Base-by-base conservation (phyloP, 2,797 vertebrate genomes). In the Neomorphus geoffroyi region DNA sequence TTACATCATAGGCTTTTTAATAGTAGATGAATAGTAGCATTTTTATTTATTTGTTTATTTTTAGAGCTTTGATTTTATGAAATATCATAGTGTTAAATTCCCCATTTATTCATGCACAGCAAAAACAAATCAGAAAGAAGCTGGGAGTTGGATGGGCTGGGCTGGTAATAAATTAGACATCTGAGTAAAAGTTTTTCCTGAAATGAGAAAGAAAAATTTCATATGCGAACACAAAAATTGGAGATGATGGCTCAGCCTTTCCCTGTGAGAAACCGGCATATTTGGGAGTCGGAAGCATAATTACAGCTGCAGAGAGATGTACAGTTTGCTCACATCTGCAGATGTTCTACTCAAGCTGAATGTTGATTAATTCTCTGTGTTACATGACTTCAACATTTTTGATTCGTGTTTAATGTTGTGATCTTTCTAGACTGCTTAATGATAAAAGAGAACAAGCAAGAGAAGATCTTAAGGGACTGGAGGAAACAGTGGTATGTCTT, bases 401-500 rank as follows among this genome's bases (percentile, higher is more conserved):
- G 11, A 85, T 77, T 70, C 51, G 16, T 86, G 37, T 41, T 84
- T 78, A 28, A 70, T 69, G 28, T 57, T 80, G 30, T 86, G 65
- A 60, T 88, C 60, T 93, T 96, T 94, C 86, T 83, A 99, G 99
- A 88, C 96, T 98, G 81, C 97, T 99, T 85, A 99, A 99, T 93
- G 99, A 99, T 94, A 99, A 98, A 97, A 98, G 98, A 77, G 99
- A 99, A 35, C 98, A 98, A 98, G 99, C 98, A 93, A 98, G 98
- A 92, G 99, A 99, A 95, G 99, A 99, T 93, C 98, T 99, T 65
- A 99, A 99, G 94, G 99, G 99, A 37, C 97, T 99, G 80, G 99
- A 99, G 93, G 99, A 99, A 92, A 99, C 99, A 9, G 99, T 99
- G 98, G 99, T 99, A 98, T 93, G 98, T 97, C 41, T 87, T 60